Evolutionary conservation across 2,113 vertebrate genomes (phyloP), one percentile per base, ranked within the genome.

Genomic region (Salvator merianae): DNA sequence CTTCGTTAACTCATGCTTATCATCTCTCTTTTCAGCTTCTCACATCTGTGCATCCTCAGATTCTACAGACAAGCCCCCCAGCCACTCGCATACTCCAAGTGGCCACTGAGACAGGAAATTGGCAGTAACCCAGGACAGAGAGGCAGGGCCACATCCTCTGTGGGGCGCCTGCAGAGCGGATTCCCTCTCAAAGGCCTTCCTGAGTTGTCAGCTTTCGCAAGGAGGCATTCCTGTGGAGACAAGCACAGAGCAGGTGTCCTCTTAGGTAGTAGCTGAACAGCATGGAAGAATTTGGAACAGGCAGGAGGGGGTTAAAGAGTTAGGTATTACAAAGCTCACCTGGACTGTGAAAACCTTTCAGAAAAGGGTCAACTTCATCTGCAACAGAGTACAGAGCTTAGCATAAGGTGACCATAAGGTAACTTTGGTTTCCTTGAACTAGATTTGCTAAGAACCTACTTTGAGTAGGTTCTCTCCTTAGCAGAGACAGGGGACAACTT

Each of bases 71-170:
- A 1, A 59, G 55, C 55, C 55, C 55, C 4, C 55, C 55, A 18
- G 4, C 53, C 30, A 77, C 34, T 47, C 79, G 72, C 70, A 18
- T 0, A 0, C 75, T 0, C 0, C 43, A 18, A 53, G 84, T 90
- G 88, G 84, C 90, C 90, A 89, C 59, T 9, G 88, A 0, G 7
- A 91, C 86, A 0, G 2, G 81, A 70, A 53, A 72, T 68, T 28
- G 0, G 0, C 0, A 0, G 22, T 9, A 72, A 13, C 63, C 1
- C 7, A 34, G 81, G 84, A 32, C 18, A 85, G 82, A 47, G 78
- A 0, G 3, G 32, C 62, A 79, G 82, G 4, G 78, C 8, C 0
- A 14, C 0, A 0, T 53, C 85, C 85, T 36, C 5, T 0, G 0
- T 38, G 0, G 1, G 38, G 5, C 6, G 12, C 26, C 71, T 18